A percentile compares a stretch with the other conserved stretches of the same genome.
Evolutionary conservation across 2,797 vertebrate species (phyloP).

Genomic region (Pogonophryne albipinna): DNA sequence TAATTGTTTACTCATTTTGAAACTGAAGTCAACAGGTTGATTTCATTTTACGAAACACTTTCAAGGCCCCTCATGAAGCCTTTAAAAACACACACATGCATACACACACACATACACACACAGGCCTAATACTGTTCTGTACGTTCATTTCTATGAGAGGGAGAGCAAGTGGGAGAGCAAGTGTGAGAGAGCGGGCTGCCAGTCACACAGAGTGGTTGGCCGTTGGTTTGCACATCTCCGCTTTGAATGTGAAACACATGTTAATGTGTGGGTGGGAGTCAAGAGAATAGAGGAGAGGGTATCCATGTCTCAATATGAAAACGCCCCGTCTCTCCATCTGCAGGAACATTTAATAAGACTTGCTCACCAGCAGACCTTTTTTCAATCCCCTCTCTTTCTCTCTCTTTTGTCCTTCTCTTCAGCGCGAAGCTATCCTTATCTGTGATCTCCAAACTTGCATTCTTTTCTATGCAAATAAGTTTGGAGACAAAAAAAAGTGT

Average conservation of each 20-base stretch:
- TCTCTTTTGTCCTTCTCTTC: constrained; percentile 50
- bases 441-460: constrained; percentile 69
- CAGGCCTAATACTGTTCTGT: constrained; percentile 44
- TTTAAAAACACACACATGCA: background rate
- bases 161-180: constrained; percentile 33
- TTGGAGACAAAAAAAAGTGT: constrained; percentile 43
- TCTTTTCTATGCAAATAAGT: constrained; percentile 72
- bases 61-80: background rate
- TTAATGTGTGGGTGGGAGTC: constrained; percentile 86
- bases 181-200: constrained; percentile 63
- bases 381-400: constrained; percentile 61
- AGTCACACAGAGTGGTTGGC: constrained; percentile 78
- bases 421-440: constrained; percentile 58
- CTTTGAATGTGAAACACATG: constrained; percentile 88
- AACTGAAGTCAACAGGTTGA: constrained; percentile 4
- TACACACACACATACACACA: constrained; percentile 12
- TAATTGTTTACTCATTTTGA: constrained; percentile 8
- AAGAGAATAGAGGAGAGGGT: constrained; percentile 87
- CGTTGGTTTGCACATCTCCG: constrained; percentile 84
- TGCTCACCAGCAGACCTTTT: constrained; percentile 71
- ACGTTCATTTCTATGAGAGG: constrained; percentile 51
- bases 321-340: constrained; percentile 87
- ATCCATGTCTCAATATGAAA: constrained; percentile 88
- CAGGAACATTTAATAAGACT: constrained; percentile 84
- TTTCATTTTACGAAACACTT: constrained; percentile 24